Evolutionary conservation across 2,113 vertebrate species (phyloP).

Genomic region (Ceratotherium simum): DNA sequence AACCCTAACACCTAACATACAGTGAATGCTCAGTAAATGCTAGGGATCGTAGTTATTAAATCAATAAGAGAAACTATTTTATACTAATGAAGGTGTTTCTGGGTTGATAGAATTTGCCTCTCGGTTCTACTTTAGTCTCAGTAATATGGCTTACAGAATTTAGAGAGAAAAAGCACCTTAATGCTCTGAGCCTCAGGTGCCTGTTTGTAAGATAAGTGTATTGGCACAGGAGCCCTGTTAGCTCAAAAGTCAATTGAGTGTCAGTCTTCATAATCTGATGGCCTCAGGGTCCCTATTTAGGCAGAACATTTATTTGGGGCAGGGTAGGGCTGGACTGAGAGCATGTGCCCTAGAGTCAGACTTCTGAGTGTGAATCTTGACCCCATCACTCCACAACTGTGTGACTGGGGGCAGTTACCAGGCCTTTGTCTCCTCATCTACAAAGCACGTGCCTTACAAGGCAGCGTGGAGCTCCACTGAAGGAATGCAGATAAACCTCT

Average conservation of each 20-base stretch:
- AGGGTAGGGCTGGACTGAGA: neutral
- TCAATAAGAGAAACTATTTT: neutral
- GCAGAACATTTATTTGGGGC: neutral
- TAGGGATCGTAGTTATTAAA: neutral
- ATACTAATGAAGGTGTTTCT: neutral
- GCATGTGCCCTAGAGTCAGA: neutral
- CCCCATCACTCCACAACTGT: neutral
- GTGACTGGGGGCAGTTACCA: neutral
- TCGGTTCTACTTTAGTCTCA: neutral
- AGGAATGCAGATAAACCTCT: neutral
- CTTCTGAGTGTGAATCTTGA: conserved; percentile 13
- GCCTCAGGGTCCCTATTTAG: neutral
- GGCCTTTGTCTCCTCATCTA: neutral
- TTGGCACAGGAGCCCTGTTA: neutral
- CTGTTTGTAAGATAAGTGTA: neutral
- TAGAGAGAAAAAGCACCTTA: neutral
- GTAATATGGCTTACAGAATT: neutral
- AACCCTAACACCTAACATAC: neutral
- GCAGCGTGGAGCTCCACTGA: neutral
- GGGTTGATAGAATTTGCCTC: neutral
- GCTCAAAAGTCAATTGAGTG: neutral
- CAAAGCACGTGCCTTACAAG: neutral
- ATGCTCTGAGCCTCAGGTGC: neutral
- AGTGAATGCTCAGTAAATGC: no score
- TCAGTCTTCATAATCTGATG: neutral